Percentiles rank a stretch among this genome's conserved stretches.
Conservation (phyloP, 2,888 invertebrate genomes). For the Dryomyza anilis region DNA sequence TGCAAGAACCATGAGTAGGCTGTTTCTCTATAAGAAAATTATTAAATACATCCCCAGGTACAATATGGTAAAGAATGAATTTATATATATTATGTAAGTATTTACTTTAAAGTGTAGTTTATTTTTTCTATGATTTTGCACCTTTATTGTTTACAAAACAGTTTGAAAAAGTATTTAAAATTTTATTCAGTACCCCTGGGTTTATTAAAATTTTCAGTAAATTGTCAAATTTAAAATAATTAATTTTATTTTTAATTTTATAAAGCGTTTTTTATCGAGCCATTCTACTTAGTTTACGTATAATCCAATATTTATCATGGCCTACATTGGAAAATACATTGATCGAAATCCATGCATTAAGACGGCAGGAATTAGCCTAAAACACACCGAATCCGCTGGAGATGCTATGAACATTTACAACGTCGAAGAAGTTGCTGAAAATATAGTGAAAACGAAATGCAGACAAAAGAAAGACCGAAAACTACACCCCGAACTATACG, state of each 20-base stretch:
- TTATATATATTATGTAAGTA: no score
- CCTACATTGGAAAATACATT: constrained; percentile 39
- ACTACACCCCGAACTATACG: background rate
- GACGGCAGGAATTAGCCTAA: constrained; percentile 41
- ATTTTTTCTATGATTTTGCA: no score
- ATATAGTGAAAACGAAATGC: constrained; percentile 41
- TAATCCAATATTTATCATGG: constrained; percentile 34
- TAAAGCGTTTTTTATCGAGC: no score
- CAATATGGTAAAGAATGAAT: no score
- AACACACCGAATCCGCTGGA: constrained; percentile 4
- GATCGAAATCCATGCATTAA: constrained; percentile 43
- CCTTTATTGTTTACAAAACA: no score
- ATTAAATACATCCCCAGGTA: no score
- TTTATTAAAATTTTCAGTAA: constrained; percentile 2
- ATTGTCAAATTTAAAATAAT: background rate
- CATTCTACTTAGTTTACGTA: background rate
- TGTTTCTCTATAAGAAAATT: no score
- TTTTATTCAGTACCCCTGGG: no score
- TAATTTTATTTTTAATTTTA: background rate
- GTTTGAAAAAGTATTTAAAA: no score
- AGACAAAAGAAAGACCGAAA: constrained; percentile 2
- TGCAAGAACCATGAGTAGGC: no score
- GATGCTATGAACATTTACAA: constrained; percentile 38
- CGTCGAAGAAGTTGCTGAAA: constrained; percentile 46
- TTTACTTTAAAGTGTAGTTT: no score